Evolutionary conservation across 2,797 vertebrate species (phyloP).

Genomic region (Rhabdomys pumilio): DNA sequence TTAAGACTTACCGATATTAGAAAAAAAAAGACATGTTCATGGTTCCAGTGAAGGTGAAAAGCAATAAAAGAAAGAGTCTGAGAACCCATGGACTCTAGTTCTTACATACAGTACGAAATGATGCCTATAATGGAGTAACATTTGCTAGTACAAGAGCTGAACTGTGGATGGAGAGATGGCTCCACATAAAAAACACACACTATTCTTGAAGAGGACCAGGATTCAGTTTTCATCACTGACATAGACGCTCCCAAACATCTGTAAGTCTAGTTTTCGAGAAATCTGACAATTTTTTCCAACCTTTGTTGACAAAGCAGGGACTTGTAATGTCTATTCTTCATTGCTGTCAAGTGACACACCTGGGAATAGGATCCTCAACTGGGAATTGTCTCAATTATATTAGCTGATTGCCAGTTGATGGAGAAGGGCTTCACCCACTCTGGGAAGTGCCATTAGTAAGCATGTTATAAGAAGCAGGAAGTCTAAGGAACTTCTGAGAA

Average conservation of each 20-base stretch:
- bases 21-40: background rate
- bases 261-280: background rate
- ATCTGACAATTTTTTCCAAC: background rate
- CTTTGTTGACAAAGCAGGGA: no score
- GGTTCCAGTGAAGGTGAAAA: background rate
- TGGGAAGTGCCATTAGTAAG: background rate
- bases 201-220: background rate
- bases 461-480: background rate
- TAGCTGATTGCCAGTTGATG: background rate
- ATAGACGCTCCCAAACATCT: background rate
- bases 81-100: background rate
- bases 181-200: background rate
- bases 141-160: background rate
- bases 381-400: background rate
- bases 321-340: background rate
- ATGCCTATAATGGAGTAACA: background rate
- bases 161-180: background rate
- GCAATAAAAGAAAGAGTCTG: background rate
- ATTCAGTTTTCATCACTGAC: background rate
- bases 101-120: background rate
- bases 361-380: background rate
- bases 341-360: background rate
- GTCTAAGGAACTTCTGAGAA: background rate
- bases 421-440: background rate
- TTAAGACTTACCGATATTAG: background rate